phyloP scores from a whole-genome alignment of 2,797 vertebrate genomes.

The Myotis myotis region DNA sequence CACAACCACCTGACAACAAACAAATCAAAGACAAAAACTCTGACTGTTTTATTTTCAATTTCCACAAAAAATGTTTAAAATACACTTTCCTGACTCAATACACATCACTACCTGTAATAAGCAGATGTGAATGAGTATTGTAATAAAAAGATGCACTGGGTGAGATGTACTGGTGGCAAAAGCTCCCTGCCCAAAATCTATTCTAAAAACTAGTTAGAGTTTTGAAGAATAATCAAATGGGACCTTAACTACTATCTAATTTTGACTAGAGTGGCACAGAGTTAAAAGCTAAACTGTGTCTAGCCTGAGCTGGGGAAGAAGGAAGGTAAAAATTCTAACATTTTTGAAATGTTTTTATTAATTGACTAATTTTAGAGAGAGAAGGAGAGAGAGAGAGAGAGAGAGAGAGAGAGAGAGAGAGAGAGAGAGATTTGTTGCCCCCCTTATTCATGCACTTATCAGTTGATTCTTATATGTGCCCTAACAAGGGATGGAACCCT shows the following conservation, averaged over 20 bases:
- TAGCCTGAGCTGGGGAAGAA: background rate
- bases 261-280: background rate
- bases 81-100: background rate
- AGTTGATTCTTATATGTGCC: background rate
- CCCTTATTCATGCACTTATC: background rate
- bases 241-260: background rate
- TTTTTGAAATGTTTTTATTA: background rate
- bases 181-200: background rate
- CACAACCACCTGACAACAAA: background rate
- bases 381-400: too few species aligned
- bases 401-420: too few species aligned
- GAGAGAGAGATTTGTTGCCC: too few species aligned
- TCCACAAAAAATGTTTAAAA: background rate
- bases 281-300: background rate
- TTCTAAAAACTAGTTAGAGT: background rate
- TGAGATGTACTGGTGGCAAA: background rate
- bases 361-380: background rate
- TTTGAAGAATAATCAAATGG: background rate
- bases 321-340: background rate
- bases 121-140: background rate
- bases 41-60: background rate
- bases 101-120: background rate
- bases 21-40: background rate
- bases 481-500: too few species aligned
- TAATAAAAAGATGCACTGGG: background rate